phyloP scores from a whole-genome alignment of 2,888 invertebrate genomes.

The Electrophaes corylata region DNA sequence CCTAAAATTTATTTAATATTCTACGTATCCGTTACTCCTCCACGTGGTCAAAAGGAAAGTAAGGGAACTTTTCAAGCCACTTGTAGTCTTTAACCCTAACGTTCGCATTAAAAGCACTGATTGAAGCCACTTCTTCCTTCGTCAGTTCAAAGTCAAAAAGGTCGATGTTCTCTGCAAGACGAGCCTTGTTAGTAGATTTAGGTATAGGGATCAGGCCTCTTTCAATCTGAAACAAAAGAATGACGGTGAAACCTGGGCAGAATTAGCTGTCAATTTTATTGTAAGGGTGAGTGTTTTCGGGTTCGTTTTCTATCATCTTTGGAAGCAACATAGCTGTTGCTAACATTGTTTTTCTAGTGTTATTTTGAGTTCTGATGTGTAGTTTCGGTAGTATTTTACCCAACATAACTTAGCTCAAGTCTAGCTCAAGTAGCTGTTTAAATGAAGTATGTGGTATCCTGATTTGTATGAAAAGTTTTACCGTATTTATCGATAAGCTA shows the following conservation, averaged over 20 bases:
- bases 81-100: slow-evolving; percentile 59
- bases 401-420: no score
- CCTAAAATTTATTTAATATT: neutral
- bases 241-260: neutral
- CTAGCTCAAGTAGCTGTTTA: no score
- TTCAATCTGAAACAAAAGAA: slow-evolving; percentile 71
- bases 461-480: no score
- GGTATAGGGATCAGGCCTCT: slow-evolving; percentile 85
- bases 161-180: slow-evolving; percentile 84
- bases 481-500: no score
- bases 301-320: no score
- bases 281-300: no score
- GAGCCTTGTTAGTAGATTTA: slow-evolving; percentile 84
- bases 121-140: slow-evolving; percentile 75
- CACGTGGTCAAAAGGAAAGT: slow-evolving; percentile 55
- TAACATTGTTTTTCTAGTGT: no score
- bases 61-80: slow-evolving; percentile 53
- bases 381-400: no score
- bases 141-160: slow-evolving; percentile 85
- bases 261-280: no score
- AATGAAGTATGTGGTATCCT: no score
- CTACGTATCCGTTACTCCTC: neutral
- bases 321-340: no score
- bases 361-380: no score
- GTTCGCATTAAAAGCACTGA: slow-evolving; percentile 80